Percentiles rank a stretch among this genome's conserved stretches.
phyloP scores from a whole-genome alignment of 2,113 vertebrate genomes.

The Pollimyrus isidori region DNA sequence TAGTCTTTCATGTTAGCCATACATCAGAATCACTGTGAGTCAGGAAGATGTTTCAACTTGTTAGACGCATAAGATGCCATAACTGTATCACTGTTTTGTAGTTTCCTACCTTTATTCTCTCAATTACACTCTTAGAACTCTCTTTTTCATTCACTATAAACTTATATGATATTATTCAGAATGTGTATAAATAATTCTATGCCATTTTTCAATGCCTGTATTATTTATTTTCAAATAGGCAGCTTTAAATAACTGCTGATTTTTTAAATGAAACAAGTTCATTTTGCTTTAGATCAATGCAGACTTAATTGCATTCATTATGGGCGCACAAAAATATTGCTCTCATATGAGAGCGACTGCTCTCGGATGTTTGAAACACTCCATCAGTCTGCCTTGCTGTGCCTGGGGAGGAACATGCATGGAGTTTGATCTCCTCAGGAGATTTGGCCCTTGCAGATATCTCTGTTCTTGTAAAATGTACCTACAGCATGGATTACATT shows the following conservation, averaged over 20 bases:
- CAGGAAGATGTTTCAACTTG: not conserved
- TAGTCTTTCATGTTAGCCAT: not conserved
- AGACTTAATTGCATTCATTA: slow-evolving; percentile 57
- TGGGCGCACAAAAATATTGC: slow-evolving; percentile 44
- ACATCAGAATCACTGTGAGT: not conserved
- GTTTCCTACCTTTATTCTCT: not conserved
- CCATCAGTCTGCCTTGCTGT: not conserved
- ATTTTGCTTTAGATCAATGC: slow-evolving; percentile 50
- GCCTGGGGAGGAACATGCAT: not conserved
- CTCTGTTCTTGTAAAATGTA: not conserved
- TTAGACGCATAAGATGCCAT: not conserved
- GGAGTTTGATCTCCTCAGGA: not conserved
- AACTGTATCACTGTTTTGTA: not conserved
- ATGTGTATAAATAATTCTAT: not conserved
- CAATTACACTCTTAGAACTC: not conserved
- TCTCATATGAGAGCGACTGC: slow-evolving; percentile 5
- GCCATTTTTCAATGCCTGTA: not conserved
- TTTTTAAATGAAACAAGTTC: slow-evolving; percentile 51
- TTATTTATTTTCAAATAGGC: slow-evolving; percentile 22
- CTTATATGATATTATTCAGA: not conserved
- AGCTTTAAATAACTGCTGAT: slow-evolving; percentile 53
- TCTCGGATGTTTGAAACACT: slow-evolving; percentile 23
- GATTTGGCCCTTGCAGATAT: not conserved
- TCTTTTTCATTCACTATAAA: not conserved
- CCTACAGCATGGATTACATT: not conserved